Conservation (phyloP, 2,797 vertebrate species). For the Numenius phaeopus region DNA sequence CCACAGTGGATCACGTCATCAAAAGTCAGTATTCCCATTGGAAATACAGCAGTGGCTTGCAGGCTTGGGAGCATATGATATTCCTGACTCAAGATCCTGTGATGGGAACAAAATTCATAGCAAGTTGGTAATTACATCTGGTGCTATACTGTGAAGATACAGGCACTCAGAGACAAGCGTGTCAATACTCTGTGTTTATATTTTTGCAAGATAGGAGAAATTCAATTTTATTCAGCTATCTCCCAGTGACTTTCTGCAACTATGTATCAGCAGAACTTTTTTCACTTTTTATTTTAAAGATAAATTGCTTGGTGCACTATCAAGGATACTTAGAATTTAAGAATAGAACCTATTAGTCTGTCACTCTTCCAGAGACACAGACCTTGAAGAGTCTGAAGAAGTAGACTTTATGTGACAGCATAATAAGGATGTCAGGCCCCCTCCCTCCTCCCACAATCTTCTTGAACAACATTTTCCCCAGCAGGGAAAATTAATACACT, state of each 20-base stretch:
- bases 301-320: conserved; percentile 71
- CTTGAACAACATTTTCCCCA: conserved; percentile 65
- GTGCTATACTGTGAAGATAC: conserved; percentile 20
- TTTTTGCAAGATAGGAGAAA: conserved; percentile 65
- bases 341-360: conserved; percentile 77
- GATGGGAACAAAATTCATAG: conserved; percentile 42
- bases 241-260: conserved; percentile 33
- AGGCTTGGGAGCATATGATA: conserved; percentile 3
- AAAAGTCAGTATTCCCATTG: neutral
- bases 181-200: conserved; percentile 18
- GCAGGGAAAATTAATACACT: conserved; percentile 74
- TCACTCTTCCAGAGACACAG: conserved; percentile 78
- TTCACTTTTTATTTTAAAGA: conserved; percentile 70
- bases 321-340: conserved; percentile 76
- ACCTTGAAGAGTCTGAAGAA: conserved; percentile 70
- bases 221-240: conserved; percentile 61
- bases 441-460: conserved; percentile 22
- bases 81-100: neutral
- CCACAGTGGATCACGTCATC: conserved; percentile 28
- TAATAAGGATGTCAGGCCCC: conserved; percentile 79
- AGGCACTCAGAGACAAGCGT: neutral
- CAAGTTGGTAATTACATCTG: conserved; percentile 42
- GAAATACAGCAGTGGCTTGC: neutral
- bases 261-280: conserved; percentile 48
- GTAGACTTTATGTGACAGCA: conserved; percentile 72